Percentiles rank a stretch among this genome's conserved stretches.
These are phyloP conservation scores for Rhorus exstirpatorius DNA, from an alignment of 2,888 invertebrate species.

Conservation along the genomic window DNA sequence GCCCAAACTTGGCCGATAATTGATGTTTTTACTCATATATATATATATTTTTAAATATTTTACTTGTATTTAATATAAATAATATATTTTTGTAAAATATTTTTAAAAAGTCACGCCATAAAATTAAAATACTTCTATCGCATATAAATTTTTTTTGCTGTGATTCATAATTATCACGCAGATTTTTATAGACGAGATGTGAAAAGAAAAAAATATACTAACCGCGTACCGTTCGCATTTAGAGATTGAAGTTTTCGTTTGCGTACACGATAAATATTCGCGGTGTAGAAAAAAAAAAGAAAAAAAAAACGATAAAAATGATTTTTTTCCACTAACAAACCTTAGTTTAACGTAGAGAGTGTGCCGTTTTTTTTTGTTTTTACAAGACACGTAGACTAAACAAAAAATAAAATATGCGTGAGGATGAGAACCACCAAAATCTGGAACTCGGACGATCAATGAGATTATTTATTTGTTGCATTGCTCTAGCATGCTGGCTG, in stretches of 20 bases:
- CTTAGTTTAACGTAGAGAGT: slow-evolving; percentile 59
- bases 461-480: slow-evolving; percentile 82
- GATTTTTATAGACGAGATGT: not conserved
- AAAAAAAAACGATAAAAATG: slow-evolving; percentile 16
- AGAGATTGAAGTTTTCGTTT: slow-evolving; percentile 37
- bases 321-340: slow-evolving; percentile 53
- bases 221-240: slow-evolving; percentile 18
- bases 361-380: slow-evolving; percentile 29
- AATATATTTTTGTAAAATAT: too few relatives aligned
- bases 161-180: too few relatives aligned
- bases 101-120: too few relatives aligned
- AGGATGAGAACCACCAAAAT: slow-evolving; percentile 15
- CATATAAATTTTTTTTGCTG: too few relatives aligned
- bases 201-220: slow-evolving; percentile 9
- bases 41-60: too few relatives aligned
- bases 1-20: too few relatives aligned
- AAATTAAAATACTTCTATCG: too few relatives aligned
- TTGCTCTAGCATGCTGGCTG: slow-evolving; percentile 85
- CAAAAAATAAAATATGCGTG: slow-evolving; percentile 22
- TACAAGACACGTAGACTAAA: slow-evolving; percentile 60
- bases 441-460: slow-evolving; percentile 63
- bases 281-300: slow-evolving; percentile 14
- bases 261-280: slow-evolving; percentile 19
- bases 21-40: too few relatives aligned
- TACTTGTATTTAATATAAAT: too few relatives aligned